Base-by-base conservation (phyloP, 2,888 invertebrate genomes). In the Sarcophaga variegata region DNA sequence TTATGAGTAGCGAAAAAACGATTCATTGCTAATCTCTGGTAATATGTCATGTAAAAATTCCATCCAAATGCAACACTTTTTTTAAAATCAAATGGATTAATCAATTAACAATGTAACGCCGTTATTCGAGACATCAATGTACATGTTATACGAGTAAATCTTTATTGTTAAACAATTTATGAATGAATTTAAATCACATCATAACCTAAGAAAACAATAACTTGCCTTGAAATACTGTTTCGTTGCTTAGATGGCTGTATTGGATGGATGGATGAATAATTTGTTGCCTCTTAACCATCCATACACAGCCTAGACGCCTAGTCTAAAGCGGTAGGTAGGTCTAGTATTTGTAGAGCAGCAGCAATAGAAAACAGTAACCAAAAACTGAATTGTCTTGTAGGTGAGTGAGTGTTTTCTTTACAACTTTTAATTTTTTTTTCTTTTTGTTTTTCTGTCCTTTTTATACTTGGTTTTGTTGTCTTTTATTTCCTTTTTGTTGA, bases 171-270 rank as follows among this genome's bases (percentile, higher is more conserved):
- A 72, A 83, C 74, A 87, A 83, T 82, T 82, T 88, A 88, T 88
- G 88, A 88, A 87, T 88, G 88, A 88, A 88, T 88, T 87, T 81
- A 88, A 87, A 85, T 87, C 81, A 86, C 84, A 85, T 84, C 81
- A 83, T 81, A 83, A 85, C 88, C 86, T 85, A 85, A 85, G 85
- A 85, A 85, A 83, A 83, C 74, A 86, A 83, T 78, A 72, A 72
- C 64, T 80, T 78, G 76, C 22, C 66, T 74, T 49, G 69, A 81
- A 78, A 72, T 71, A 83, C 72, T 78, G 54, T 54, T 75, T 63
- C 22, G 4, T 47, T 12, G 4, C 6, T 17, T 37, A n/a, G 20
- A 22, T n/a, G 62, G 84, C 70, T 82, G 63, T 69, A 81, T 83
- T 1, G 79, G 62, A 66, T 75, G 49, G 27, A 6, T 49, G 64